Evolutionary conservation across 2,888 invertebrate genomes (phyloP).

Genomic region (Hirtodrosophila histrioides): DNA sequence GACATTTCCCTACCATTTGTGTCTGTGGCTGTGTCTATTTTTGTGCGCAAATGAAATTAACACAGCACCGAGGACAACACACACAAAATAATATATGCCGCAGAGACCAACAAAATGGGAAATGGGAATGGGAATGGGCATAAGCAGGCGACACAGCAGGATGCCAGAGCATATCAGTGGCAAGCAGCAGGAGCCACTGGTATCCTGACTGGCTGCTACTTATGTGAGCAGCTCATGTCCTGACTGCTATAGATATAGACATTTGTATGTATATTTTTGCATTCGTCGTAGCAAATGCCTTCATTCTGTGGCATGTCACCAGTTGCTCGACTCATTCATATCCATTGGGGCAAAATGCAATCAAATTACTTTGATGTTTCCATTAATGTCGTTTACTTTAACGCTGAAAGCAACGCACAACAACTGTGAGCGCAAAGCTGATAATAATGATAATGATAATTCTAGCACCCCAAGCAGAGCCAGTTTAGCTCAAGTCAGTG

Average conservation of each 20-base stretch:
- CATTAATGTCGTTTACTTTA: slow-evolving; percentile 79
- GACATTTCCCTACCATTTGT: slow-evolving; percentile 34
- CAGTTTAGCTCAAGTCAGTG: slow-evolving; percentile 6
- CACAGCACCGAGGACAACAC: slow-evolving; percentile 46
- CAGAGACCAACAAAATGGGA: slow-evolving; percentile 23
- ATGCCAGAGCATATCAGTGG: slow-evolving; percentile 50
- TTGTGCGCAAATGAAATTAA: slow-evolving; percentile 71
- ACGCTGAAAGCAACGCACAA: slow-evolving; percentile 45
- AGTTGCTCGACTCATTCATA: slow-evolving; percentile 60
- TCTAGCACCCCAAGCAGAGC: slow-evolving; percentile 34
- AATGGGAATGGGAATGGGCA: neutral
- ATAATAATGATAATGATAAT: slow-evolving; percentile 53
- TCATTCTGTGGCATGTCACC: slow-evolving; percentile 12
- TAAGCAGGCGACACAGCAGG: slow-evolving; percentile 3
- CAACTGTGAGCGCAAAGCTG: slow-evolving; percentile 30
- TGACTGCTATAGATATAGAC: slow-evolving; percentile 15
- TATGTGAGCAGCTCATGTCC: slow-evolving; percentile 37
- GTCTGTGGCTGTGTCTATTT: slow-evolving; percentile 53
- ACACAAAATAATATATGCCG: slow-evolving; percentile 8
- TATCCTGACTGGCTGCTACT: slow-evolving; percentile 35
- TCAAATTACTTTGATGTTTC: slow-evolving; percentile 80
- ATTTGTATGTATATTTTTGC: slow-evolving; percentile 28
- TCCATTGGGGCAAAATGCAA: slow-evolving; percentile 76
- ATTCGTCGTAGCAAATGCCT: slow-evolving; percentile 22
- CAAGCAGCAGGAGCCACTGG: slow-evolving; percentile 32